Percentiles rank a stretch among this genome's conserved stretches.
Conservation (phyloP, 2,888 invertebrate species). For the Fragum sueziense region DNA sequence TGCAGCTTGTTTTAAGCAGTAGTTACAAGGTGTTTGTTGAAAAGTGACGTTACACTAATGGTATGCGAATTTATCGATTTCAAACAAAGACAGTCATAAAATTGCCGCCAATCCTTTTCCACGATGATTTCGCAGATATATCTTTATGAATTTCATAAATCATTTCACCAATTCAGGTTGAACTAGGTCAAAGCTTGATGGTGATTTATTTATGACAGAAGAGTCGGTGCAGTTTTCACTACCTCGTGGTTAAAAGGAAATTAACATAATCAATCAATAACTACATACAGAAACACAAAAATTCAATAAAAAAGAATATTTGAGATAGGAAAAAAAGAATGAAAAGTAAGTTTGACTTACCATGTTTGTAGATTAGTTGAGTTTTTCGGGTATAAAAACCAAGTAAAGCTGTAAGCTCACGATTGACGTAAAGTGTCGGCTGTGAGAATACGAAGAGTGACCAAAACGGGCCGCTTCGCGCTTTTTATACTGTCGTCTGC, state of each 20-base stretch:
- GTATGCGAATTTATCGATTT: too few relatives aligned
- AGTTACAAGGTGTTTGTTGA: too few relatives aligned
- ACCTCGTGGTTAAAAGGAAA: not conserved
- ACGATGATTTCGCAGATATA: too few relatives aligned
- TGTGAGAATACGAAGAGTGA: constrained; percentile 37
- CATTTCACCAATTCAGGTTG: too few relatives aligned
- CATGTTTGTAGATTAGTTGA: constrained; percentile 40
- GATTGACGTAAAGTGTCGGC: constrained; percentile 47
- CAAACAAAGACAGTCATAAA: too few relatives aligned
- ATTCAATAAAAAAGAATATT: not conserved
- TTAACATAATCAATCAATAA: not conserved
- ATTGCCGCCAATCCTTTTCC: too few relatives aligned
- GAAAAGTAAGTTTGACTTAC: constrained; percentile 32
- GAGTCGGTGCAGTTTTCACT: too few relatives aligned
- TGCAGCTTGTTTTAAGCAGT: too few relatives aligned
- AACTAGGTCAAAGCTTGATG: too few relatives aligned
- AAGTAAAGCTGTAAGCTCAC: constrained; percentile 37
- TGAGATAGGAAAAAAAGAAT: not conserved
- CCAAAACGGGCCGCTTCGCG: not conserved
- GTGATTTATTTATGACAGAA: too few relatives aligned
- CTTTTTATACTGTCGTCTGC: constrained; percentile 28
- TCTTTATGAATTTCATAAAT: too few relatives aligned
- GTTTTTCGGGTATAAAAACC: constrained; percentile 8
- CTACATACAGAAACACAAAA: not conserved
- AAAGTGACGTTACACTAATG: too few relatives aligned